Base-by-base conservation (phyloP, 2,888 invertebrate genomes). In the Heliconius hortense region DNA sequence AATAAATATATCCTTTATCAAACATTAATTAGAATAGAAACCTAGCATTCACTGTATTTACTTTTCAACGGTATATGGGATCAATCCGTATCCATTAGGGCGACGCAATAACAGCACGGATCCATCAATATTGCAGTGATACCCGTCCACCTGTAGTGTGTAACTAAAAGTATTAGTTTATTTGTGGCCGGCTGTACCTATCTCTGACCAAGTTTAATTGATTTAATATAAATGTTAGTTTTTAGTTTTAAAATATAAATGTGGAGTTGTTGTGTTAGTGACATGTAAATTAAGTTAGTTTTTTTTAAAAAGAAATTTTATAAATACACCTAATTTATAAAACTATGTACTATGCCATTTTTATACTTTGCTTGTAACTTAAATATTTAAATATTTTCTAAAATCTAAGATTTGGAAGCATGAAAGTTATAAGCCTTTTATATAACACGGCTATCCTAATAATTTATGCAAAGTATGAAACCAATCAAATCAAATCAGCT, bases 71-170 rank as follows among this genome's bases (percentile, higher is more conserved):
- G 31, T 53, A 18, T 31, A 53, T 31, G n/a, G 53, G 53, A 53
- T 53, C 68, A 69, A 69, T 69, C 53, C 15, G 31, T 53, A 31
- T 69, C 53, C 53, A 69, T 53, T 69, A 69, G 31, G 18, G 28
- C 48, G 53, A 13, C 68, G 53, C 53, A 48, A 68, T 68, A 68
- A 53, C 68, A 31, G 24, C 48, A 48, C 39, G 64, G 68, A 48
- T 53, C 68, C 68, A 69, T 69, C 68, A 28, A 69, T 69, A 69
- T 53, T 69, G 68, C 53, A 69, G 28, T 69, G 68, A 69, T 69
- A 31, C 53, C 68, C 31, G 68, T 69, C 68, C 68, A 69, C 68
- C n/a, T 53, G 31, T 69, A 69, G 28, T 69, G 21, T 26, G 53
- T 69, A 53, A 53, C 68, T 69, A 28, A 53, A 69, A 69, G 53